phyloP scores from a whole-genome alignment of 2,888 invertebrate species.

The Caenorhabditis wallacei region DNA sequence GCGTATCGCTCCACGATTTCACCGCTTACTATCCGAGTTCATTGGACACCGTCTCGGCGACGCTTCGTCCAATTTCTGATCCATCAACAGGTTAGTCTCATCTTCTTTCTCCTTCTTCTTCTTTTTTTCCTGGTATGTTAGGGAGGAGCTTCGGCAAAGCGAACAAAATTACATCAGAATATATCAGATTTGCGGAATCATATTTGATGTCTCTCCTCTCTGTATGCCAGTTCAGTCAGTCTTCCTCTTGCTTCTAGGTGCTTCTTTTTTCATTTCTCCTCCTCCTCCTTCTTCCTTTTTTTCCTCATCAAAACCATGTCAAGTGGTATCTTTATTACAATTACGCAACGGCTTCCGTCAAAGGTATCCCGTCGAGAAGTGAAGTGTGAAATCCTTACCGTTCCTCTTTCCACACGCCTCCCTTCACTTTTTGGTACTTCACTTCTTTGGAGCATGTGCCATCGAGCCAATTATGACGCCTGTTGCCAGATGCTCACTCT shows the following conservation, averaged over 20 bases:
- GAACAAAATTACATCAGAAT: conserved; percentile 68
- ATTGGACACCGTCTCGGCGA: conserved; percentile 71
- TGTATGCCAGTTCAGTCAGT: conserved; percentile 37
- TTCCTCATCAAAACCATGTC: conserved; percentile 26
- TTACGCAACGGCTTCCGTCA: conserved; percentile 51
- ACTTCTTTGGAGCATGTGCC: conserved; percentile 49
- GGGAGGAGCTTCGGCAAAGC: conserved; percentile 42
- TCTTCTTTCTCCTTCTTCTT: conserved; percentile 5
- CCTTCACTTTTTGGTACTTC: conserved; percentile 10
- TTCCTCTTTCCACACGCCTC: conserved; percentile 2
- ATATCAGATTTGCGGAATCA: conserved; percentile 69
- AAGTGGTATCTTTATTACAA: conserved; percentile 42
- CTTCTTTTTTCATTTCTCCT: conserved; percentile 9
- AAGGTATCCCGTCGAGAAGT: conserved; percentile 42
- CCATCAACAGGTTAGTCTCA: conserved; percentile 60
- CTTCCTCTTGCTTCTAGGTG: conserved; percentile 26
- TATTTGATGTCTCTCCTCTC: conserved; percentile 61
- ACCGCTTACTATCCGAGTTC: conserved; percentile 71
- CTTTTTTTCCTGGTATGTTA: conserved; percentile 24
- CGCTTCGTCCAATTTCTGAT: conserved; percentile 72
- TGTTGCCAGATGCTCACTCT: conserved; percentile 64
- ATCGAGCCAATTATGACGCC: conserved; percentile 61
- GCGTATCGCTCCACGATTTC: conserved; percentile 72
- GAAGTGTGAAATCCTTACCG: conserved; percentile 24
- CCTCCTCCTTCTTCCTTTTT: background rate